Percentiles rank a stretch among this genome's conserved stretches.
Evolutionary conservation across 1,140 invertebrate species (phyloP).

Genomic region (Drosophila seguyi): DNA sequence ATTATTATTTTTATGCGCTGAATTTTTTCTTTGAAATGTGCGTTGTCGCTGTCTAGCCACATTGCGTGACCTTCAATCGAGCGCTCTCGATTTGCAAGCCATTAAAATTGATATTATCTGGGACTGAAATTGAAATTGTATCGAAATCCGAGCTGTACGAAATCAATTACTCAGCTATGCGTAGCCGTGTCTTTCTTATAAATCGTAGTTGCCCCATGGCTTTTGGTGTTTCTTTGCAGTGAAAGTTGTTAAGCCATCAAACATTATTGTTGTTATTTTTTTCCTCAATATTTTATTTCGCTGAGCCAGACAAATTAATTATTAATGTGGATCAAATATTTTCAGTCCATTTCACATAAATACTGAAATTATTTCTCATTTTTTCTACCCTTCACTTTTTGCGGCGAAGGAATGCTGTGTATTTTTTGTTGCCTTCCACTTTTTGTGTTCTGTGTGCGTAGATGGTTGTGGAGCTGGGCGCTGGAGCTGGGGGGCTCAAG

Average conservation of each 20-base stretch:
- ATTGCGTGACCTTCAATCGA: conserved; percentile 57
- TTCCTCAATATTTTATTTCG: conserved; percentile 7
- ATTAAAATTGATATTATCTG: conserved; percentile 58
- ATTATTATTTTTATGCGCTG: conserved; percentile 44
- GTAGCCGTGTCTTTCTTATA: conserved; percentile 43
- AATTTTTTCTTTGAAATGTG: conserved; percentile 64
- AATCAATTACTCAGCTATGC: conserved; percentile 73
- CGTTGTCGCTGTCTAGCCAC: conserved; percentile 61
- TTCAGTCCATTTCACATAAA: conserved; percentile 41
- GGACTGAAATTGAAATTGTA: conserved; percentile 66
- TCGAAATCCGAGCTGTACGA: conserved; percentile 67
- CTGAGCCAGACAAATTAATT: conserved; percentile 59
- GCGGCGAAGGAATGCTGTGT: conserved; percentile 42
- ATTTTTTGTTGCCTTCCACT: conserved; percentile 27
- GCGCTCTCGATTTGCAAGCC: conserved; percentile 74
- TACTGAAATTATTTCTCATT: conserved; percentile 45
- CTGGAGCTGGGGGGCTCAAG: conserved; percentile 14
- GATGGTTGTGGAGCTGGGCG: conserved; percentile 14
- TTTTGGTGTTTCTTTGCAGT: conserved; percentile 38
- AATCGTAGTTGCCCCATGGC: conserved; percentile 28
- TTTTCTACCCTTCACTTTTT: conserved; percentile 67
- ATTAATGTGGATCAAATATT: conserved; percentile 55
- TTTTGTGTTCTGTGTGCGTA: conserved; percentile 36
- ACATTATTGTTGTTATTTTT: conserved; percentile 19
- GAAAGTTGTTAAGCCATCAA: conserved; percentile 62